Evolutionary conservation across 2,797 vertebrate species (phyloP).

Genomic region (Anomalospiza imberbis): DNA sequence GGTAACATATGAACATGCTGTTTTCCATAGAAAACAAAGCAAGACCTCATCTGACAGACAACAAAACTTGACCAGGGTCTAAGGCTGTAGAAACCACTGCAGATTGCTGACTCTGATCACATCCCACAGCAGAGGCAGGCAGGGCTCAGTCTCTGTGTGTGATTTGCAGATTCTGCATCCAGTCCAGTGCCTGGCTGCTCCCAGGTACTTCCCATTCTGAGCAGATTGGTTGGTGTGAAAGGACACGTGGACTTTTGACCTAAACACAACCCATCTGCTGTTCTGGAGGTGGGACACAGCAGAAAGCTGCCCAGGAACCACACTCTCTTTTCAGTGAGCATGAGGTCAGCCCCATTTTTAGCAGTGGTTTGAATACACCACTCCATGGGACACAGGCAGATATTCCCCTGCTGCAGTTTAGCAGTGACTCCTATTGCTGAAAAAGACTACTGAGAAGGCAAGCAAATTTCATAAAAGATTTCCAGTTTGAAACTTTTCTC

Average conservation of each 20-base stretch:
- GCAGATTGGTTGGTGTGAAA: not conserved
- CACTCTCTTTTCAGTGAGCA: not conserved
- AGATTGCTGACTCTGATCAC: fast-evolving
- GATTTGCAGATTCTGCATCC: not conserved
- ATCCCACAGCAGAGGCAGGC: not conserved
- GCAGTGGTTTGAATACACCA: not conserved
- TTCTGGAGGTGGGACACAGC: not conserved
- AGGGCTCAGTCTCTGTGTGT: not conserved
- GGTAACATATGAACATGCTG: fast-evolving
- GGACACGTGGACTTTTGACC: not conserved
- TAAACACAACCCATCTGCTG: not conserved
- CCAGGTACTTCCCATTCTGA: fast-evolving
- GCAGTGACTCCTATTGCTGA: not conserved
- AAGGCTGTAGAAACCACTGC: not conserved
- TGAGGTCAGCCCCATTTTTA: not conserved
- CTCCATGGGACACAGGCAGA: not conserved
- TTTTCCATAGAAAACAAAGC: not conserved
- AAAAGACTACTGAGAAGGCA: not conserved
- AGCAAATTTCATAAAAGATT: not conserved
- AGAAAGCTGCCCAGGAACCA: not conserved
- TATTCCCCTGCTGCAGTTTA: not conserved
- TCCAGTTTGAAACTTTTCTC: not conserved
- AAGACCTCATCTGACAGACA: not conserved
- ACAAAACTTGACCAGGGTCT: not conserved
- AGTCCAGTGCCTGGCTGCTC: too few relatives aligned